Percentiles rank a stretch among this genome's conserved stretches.
These are phyloP conservation scores for Cheumatopsyche charites DNA, from an alignment of 1,140 invertebrate species.

Conservation along the genomic window DNA sequence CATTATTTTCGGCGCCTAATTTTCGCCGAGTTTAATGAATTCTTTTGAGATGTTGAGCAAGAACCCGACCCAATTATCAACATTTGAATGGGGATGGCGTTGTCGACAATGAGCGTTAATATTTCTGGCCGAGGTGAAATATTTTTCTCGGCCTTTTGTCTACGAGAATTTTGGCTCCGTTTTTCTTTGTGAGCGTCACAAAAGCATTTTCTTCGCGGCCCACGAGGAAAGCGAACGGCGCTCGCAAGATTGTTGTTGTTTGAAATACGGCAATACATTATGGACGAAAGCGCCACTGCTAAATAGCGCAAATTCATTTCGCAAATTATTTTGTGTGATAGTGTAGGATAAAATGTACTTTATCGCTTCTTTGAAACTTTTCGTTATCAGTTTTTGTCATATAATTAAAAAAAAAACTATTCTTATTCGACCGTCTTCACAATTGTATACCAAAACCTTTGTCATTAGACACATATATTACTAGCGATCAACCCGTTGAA, in stretches of 20 bases:
- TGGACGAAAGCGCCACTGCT: neutral
- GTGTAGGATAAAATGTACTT: no score
- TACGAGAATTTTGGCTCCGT: neutral
- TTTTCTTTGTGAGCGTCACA: neutral
- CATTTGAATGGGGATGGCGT: neutral
- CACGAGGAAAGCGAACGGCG: neutral
- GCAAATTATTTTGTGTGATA: no score
- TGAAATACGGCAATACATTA: neutral
- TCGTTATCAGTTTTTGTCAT: no score
- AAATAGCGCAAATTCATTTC: no score
- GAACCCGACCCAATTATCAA: conserved; percentile 1
- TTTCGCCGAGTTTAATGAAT: conserved; percentile 10
- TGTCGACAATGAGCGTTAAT: neutral
- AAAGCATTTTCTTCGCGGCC: conserved; percentile 1
- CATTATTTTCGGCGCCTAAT: neutral
- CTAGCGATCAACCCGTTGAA: no score
- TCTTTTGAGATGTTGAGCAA: neutral
- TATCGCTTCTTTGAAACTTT: no score
- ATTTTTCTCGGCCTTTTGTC: conserved; percentile 16
- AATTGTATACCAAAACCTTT: no score
- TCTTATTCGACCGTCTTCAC: no score
- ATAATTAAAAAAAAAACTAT: no score
- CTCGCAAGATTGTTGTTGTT: conserved; percentile 7
- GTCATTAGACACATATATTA: no score
- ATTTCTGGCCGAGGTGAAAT: neutral